Percentiles rank a stretch among this genome's conserved stretches.
Evolutionary conservation across 2,797 vertebrate species (phyloP).

Genomic region (Coracias cyanogaster): DNA sequence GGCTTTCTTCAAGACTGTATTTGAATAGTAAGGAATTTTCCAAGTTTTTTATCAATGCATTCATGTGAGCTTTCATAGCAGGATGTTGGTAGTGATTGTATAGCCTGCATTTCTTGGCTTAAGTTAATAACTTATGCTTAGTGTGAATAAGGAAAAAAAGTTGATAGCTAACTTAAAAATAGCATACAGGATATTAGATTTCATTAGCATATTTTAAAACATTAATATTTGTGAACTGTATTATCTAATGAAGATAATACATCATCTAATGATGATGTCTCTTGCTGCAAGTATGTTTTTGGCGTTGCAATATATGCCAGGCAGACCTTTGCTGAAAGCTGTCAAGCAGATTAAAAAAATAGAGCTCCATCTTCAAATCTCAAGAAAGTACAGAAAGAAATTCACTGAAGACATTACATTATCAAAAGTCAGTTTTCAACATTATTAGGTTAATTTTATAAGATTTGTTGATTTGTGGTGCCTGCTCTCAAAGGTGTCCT

Average conservation of each 20-base stretch:
- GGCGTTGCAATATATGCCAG: neutral
- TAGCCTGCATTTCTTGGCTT: neutral
- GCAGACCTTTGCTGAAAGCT: neutral
- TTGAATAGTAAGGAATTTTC: neutral
- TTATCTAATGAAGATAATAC: neutral
- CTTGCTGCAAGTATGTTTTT: neutral
- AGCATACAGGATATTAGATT: neutral
- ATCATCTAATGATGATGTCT: neutral
- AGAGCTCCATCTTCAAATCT: neutral
- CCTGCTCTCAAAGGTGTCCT: neutral
- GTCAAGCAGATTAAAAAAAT: neutral
- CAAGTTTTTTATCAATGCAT: neutral
- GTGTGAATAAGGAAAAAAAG: neutral
- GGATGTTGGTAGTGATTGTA: neutral
- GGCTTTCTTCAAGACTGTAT: neutral
- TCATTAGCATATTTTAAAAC: neutral
- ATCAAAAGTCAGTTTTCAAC: neutral
- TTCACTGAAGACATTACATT: neutral
- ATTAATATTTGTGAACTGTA: neutral
- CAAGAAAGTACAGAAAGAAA: neutral
- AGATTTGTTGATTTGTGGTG: neutral
- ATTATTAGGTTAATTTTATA: neutral
- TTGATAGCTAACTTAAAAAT: neutral
- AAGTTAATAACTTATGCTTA: neutral
- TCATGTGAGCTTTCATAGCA: neutral